Evolutionary conservation across 2,113 vertebrate genomes (phyloP).

Genomic region (Leiothrix lutea): DNA sequence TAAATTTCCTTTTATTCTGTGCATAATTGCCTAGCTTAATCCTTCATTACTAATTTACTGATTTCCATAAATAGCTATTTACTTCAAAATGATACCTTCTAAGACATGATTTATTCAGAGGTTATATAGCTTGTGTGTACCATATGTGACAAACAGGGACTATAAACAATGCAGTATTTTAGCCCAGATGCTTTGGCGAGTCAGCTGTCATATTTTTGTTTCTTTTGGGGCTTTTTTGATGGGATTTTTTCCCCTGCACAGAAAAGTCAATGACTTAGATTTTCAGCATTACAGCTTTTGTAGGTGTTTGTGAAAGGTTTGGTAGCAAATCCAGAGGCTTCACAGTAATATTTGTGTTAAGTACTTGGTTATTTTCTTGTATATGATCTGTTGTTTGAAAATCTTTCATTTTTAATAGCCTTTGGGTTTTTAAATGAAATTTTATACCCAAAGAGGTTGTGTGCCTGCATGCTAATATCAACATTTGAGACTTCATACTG

Average conservation of each 20-base stretch:
- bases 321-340: neutral
- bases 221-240: neutral
- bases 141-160: neutral
- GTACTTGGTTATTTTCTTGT: neutral
- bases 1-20: neutral
- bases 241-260: rapidly evolving
- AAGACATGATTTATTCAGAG: neutral
- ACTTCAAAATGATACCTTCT: neutral
- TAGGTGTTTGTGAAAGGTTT: neutral
- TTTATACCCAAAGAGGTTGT: neutral
- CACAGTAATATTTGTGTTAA: neutral
- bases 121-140: neutral
- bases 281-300: neutral
- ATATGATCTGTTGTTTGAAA: neutral
- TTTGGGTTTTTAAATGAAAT: neutral
- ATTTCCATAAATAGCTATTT: neutral
- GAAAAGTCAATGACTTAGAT: neutral
- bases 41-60: neutral
- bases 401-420: neutral
- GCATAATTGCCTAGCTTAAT: neutral
- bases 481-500: neutral
- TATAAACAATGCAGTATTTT: neutral
- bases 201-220: neutral
- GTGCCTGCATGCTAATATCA: neutral
- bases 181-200: neutral